These are phyloP conservation scores for Antennarius striatus DNA, from an alignment of 2,113 vertebrate genomes.

Conservation along the genomic window DNA sequence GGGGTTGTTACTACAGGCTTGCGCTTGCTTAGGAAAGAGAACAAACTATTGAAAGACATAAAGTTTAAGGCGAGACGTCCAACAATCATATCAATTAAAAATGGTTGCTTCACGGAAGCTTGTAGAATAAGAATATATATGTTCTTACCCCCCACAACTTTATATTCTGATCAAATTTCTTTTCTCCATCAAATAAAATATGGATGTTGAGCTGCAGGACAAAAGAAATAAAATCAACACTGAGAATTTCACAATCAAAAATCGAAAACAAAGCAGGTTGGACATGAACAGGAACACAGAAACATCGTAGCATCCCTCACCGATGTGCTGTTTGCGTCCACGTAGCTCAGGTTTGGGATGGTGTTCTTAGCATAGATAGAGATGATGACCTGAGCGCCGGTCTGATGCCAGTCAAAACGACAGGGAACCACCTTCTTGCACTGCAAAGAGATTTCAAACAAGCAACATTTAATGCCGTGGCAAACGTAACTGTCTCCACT, in stretches of 20 bases:
- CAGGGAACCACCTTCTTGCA: slow-evolving; percentile 91
- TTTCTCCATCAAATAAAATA: slow-evolving; percentile 94
- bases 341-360: slow-evolving; percentile 88
- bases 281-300: background rate
- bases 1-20: background rate
- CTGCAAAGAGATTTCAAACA: slow-evolving; percentile 66
- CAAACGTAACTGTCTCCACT: background rate
- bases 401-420: slow-evolving; percentile 98
- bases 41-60: too few relatives aligned
- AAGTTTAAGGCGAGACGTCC: too few relatives aligned
- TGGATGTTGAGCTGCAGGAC: slow-evolving; percentile 87
- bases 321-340: slow-evolving; percentile 92
- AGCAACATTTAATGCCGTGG: background rate
- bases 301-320: slow-evolving; percentile 72
- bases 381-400: slow-evolving; percentile 92
- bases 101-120: background rate
- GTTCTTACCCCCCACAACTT: slow-evolving; percentile 95
- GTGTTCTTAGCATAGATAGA: slow-evolving; percentile 96
- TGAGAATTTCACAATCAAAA: background rate
- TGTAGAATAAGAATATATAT: background rate
- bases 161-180: slow-evolving; percentile 91
- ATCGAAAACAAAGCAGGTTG: too few relatives aligned
- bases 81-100: background rate
- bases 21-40: too few relatives aligned
- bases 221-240: background rate